Evolutionary conservation across 2,113 vertebrate genomes (phyloP).

Genomic region (Jaculus jaculus): DNA sequence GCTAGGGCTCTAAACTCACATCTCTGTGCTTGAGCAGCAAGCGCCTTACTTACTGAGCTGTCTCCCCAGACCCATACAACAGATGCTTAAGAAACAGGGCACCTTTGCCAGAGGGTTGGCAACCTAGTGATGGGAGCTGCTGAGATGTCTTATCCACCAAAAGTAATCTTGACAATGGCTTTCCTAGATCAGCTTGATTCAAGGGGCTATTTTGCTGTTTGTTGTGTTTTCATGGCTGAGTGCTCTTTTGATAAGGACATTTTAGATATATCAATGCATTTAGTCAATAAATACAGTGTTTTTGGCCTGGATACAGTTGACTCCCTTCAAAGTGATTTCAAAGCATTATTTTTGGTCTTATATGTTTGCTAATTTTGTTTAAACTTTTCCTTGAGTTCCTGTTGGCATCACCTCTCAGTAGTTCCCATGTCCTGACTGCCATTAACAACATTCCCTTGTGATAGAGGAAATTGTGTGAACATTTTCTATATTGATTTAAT

Average conservation of each 20-base stretch:
- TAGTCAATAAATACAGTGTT: not conserved
- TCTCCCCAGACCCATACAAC: no score
- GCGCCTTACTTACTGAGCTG: no score
- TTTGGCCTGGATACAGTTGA: not conserved
- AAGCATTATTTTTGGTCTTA: not conserved
- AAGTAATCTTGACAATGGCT: not conserved
- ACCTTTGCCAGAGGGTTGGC: not conserved
- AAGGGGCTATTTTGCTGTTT: not conserved
- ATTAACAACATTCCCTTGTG: not conserved
- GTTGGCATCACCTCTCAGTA: not conserved
- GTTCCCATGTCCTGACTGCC: not conserved
- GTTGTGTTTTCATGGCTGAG: not conserved
- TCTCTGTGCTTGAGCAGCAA: no score
- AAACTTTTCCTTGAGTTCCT: not conserved
- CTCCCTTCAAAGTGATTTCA: not conserved
- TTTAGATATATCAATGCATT: not conserved
- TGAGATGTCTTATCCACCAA: not conserved
- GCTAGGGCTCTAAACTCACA: no score
- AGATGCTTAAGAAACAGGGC: not conserved
- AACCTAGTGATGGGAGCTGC: not conserved
- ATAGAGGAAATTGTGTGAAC: not conserved
- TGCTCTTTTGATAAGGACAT: not conserved
- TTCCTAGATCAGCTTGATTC: not conserved
- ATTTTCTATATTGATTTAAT: not conserved
- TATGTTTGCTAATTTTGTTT: not conserved